Conservation (phyloP, 2,888 invertebrate genomes). For the Hoplodrina ambigua region DNA sequence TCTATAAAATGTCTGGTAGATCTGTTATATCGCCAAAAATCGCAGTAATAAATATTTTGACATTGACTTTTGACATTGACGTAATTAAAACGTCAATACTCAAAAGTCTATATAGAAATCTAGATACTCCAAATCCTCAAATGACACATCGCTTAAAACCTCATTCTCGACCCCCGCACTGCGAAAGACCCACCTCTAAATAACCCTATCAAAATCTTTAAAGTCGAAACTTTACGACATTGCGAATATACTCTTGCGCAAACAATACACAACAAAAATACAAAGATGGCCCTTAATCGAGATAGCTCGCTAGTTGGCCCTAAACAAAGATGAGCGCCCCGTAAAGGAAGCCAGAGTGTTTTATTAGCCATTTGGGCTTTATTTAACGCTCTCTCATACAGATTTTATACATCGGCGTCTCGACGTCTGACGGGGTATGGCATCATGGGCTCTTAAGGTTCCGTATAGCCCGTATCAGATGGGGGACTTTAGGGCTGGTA, state of each 20-base stretch:
- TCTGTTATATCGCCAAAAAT: no score
- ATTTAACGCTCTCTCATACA: constrained; percentile 85
- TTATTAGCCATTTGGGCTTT: constrained; percentile 81
- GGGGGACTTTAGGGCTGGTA: constrained; percentile 65
- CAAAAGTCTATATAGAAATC: not conserved
- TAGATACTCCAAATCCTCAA: not conserved
- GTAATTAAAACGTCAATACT: no score
- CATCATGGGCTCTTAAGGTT: constrained; percentile 62
- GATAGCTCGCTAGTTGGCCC: constrained; percentile 75
- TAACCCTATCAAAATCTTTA: constrained; percentile 46
- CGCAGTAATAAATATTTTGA: no score
- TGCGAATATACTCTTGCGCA: constrained; percentile 30
- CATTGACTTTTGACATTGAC: no score
- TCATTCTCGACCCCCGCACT: not conserved
- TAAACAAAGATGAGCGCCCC: constrained; percentile 81
- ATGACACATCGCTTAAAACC: constrained; percentile 10
- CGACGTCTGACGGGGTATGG: constrained; percentile 72
- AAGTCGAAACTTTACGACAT: constrained; percentile 52
- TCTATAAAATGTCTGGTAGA: no score
- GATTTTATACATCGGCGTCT: constrained; percentile 86
- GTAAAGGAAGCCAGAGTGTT: constrained; percentile 66
- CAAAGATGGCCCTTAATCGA: constrained; percentile 68
- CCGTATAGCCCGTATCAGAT: constrained; percentile 57
- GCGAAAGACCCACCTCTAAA: constrained; percentile 13
- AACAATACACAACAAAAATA: constrained; percentile 59